Evolutionary conservation across 2,113 vertebrate genomes (phyloP).

Genomic region (Oryzias javanicus): DNA sequence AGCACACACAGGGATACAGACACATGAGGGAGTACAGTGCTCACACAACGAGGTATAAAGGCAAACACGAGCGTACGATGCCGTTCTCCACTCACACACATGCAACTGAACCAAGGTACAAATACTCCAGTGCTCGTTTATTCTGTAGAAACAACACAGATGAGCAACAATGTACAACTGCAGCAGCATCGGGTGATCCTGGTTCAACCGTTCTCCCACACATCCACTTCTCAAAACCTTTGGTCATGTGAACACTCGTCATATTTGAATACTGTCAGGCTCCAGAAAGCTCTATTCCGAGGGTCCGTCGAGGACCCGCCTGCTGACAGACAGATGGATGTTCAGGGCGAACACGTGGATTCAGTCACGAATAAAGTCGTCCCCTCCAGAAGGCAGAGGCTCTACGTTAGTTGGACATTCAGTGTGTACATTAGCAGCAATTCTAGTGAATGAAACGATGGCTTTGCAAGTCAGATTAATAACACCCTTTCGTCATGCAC

Average conservation of each 20-base stretch:
- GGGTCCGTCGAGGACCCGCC: constrained; percentile 23
- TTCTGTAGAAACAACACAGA: constrained; percentile 63
- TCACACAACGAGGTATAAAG: constrained; percentile 75
- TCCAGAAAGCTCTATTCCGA: constrained; percentile 18
- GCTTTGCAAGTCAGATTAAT: constrained; percentile 63
- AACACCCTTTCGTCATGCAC: constrained; percentile 66
- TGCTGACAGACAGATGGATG: constrained; percentile 23
- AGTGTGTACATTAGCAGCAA: constrained; percentile 74
- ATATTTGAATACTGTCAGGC: constrained; percentile 41
- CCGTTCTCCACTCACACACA: constrained; percentile 52
- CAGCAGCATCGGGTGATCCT: constrained; percentile 64
- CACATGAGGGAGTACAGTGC: constrained; percentile 61
- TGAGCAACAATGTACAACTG: constrained; percentile 59
- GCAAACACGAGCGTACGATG: constrained; percentile 57
- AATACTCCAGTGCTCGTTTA: constrained; percentile 56
- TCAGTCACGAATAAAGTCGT: constrained; percentile 40
- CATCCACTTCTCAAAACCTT: constrained; percentile 60
- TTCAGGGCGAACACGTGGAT: background rate
- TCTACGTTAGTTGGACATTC: constrained; percentile 71
- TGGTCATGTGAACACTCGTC: constrained; percentile 62
- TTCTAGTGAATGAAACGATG: constrained; percentile 65
- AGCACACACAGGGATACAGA: constrained; percentile 49
- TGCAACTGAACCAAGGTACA: constrained; percentile 65
- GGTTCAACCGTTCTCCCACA: constrained; percentile 42
- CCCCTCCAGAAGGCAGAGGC: constrained; percentile 35